Conservation (phyloP, 2,888 invertebrate genomes). For the Aporophyla nigra region DNA sequence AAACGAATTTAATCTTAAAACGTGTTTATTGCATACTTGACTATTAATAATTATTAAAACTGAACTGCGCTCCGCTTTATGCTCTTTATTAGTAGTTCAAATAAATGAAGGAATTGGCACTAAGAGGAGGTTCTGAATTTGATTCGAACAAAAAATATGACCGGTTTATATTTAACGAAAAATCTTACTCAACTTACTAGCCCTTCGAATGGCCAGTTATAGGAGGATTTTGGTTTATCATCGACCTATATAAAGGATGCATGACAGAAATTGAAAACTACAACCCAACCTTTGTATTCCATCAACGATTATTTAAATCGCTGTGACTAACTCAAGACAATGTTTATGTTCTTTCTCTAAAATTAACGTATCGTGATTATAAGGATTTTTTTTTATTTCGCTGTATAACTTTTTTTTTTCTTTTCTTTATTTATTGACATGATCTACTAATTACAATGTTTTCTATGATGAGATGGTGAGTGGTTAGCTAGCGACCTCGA, state of each 20-base stretch:
- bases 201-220: not conserved
- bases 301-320: too few species aligned
- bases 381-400: too few species aligned
- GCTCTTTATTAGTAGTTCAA: constrained; percentile 16
- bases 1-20: constrained; percentile 43
- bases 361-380: too few species aligned
- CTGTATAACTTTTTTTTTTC: too few species aligned
- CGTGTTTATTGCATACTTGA: constrained; percentile 29
- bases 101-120: constrained; percentile 8
- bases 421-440: too few species aligned
- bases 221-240: not conserved
- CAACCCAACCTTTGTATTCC: too few species aligned
- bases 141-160: constrained; percentile 4
- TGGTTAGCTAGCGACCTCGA: too few species aligned
- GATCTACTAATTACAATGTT: too few species aligned
- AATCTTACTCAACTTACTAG: not conserved
- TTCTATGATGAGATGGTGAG: too few species aligned
- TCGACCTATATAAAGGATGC: not conserved
- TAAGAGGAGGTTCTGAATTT: constrained; percentile 4
- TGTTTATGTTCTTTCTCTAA: too few species aligned
- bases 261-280: not conserved
- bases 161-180: not conserved
- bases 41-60: constrained; percentile 39
- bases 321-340: too few species aligned
- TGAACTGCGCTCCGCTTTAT: not conserved